phyloP scores from a whole-genome alignment of 2,797 vertebrate genomes.

The Gallirallus australis region DNA sequence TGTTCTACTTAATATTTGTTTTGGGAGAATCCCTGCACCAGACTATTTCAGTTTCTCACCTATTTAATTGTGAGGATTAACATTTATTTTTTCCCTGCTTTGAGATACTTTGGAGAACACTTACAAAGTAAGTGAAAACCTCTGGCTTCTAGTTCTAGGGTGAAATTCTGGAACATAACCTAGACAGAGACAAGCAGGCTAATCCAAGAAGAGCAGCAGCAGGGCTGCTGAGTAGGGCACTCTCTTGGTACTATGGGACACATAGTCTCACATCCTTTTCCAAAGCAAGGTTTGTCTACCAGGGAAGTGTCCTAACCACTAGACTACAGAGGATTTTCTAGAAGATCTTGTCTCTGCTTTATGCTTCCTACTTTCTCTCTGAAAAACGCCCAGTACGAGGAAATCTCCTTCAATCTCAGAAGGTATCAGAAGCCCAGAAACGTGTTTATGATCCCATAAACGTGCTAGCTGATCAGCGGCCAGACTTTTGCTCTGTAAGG shows the following conservation, averaged over 20 bases:
- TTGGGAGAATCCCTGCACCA: neutral
- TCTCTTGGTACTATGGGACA: neutral
- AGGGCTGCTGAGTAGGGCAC: slow-evolving; percentile 19
- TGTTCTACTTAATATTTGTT: neutral
- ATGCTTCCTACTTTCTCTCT: neutral
- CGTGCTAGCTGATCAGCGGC: rapidly evolving
- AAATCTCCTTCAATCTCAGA: neutral
- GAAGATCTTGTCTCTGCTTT: neutral
- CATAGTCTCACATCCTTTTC: neutral
- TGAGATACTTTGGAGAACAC: neutral
- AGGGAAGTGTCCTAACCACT: neutral
- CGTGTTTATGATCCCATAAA: neutral
- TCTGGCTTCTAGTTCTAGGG: slow-evolving; percentile 25
- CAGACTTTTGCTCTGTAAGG: neutral
- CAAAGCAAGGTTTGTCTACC: neutral
- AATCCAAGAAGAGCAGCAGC: slow-evolving; percentile 1
- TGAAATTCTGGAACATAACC: slow-evolving; percentile 22
- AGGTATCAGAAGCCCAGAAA: neutral
- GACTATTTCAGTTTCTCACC: neutral
- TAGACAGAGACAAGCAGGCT: slow-evolving; percentile 21
- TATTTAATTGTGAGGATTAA: neutral
- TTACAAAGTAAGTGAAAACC: neutral
- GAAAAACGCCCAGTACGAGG: neutral
- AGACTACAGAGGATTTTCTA: neutral
- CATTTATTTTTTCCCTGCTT: neutral